Evolutionary conservation across 2,797 vertebrate genomes (phyloP), one percentile per base, ranked within the genome.

Genomic region (Cyclopterus lumpus): DNA sequence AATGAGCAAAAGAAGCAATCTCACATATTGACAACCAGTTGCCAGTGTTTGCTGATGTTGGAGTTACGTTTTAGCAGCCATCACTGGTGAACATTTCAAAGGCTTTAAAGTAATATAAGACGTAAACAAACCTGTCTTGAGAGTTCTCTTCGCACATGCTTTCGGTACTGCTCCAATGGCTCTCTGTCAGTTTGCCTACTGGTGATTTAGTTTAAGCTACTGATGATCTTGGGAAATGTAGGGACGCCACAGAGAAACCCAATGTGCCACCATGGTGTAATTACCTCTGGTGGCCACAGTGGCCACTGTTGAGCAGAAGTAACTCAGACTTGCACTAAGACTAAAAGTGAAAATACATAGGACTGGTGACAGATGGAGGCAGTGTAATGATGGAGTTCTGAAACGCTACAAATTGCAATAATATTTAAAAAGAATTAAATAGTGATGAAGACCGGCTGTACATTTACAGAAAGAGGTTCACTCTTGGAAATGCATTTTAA

Each of bases 151-250:
- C 11, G 22, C 49, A 51, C 11, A 14, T 26, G 24, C 22, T 44
- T 61, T 38, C 16, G 24, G 9, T 20, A 20, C 12, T 28, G 14
- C 51, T 15, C 24, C 51, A 22, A 14, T 3, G 48, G 28, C 22
- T 49, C 6, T 38, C 14, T 62, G 8, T 38, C 42, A 32, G 24
- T 32, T 30, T 67, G 24, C 9, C 30, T 30, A 1, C 8, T 40
- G 58, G 24, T 57, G 49, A 67, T 73, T 8, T 26, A 1, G 26
- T 64, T 51, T 20, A n/a, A 53, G 16, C 16, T 36, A 24, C n/a
- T 63, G 20, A 32, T 5, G n/a, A 38, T 34, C 44, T 11, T 62
- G 22, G 44, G 12, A 66, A 44, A 72, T 55, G 22, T 71, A 44
- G 30, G 20, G 1, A 67, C 57, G 57, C 5, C 8, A 32, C 54